phyloP scores from a whole-genome alignment of 2,797 vertebrate genomes.

The Crypturellus tataupa region DNA sequence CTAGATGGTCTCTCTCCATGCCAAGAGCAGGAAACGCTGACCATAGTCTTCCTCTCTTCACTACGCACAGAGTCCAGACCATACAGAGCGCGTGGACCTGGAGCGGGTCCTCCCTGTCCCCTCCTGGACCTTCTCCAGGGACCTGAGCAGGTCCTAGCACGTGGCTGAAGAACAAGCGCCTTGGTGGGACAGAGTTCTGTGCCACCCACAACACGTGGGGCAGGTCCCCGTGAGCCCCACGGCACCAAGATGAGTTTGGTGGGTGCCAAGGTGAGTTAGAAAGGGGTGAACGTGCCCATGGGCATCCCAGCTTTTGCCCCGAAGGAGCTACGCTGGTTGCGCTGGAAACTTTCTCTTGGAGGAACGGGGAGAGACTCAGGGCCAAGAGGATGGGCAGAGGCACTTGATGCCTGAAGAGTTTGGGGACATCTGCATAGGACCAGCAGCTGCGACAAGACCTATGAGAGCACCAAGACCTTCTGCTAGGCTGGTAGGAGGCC shows the following conservation, averaged over 20 bases:
- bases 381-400: neutral
- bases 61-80: neutral
- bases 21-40: neutral
- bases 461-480: neutral
- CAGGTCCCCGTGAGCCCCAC: accelerated
- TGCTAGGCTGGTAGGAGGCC: neutral
- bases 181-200: neutral
- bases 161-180: neutral
- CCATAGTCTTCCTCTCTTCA: neutral
- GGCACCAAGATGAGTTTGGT: accelerated
- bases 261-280: accelerated
- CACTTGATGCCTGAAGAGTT: accelerated
- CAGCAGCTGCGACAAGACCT: neutral
- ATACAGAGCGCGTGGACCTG: neutral
- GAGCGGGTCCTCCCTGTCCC: neutral
- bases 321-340: neutral
- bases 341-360: neutral
- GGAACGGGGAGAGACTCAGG: neutral
- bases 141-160: neutral
- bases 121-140: neutral
- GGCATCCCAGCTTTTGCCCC: neutral
- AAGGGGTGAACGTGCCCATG: accelerated
- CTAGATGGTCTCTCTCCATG: neutral
- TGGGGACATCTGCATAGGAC: neutral
- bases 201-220: neutral